These are phyloP conservation scores for Aldabrachelys gigantea DNA, from an alignment of 2,113 vertebrate genomes.

Conservation along the genomic window DNA sequence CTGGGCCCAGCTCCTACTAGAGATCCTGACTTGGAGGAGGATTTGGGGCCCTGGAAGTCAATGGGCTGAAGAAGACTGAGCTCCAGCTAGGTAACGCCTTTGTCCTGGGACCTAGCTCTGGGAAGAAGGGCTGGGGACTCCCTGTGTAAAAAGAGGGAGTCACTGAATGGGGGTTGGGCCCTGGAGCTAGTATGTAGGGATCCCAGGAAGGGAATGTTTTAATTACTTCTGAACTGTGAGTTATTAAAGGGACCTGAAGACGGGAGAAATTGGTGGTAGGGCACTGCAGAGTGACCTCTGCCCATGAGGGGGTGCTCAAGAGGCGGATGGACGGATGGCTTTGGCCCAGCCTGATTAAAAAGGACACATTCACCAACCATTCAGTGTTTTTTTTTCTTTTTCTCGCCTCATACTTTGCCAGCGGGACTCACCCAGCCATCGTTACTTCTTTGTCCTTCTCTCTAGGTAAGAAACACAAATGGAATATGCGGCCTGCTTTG, in stretches of 20 bases:
- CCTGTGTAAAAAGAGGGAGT: neutral
- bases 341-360: neutral
- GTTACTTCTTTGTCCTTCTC: neutral
- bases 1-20: too few relatives aligned
- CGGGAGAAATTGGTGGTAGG: neutral
- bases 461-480: neutral
- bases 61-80: too few relatives aligned
- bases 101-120: neutral
- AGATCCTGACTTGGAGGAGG: too few relatives aligned
- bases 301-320: neutral
- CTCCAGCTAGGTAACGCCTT: neutral
- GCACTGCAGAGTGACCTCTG: neutral
- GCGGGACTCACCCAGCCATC: neutral
- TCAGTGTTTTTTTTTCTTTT: neutral
- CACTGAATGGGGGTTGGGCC: neutral
- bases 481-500: neutral
- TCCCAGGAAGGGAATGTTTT: neutral
- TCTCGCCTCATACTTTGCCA: neutral
- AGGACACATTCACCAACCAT: neutral
- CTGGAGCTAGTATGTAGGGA: neutral
- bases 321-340: neutral
- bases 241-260: neutral
- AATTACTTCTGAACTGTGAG: neutral
- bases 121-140: neutral
- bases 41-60: too few relatives aligned